phyloP scores from a whole-genome alignment of 2,797 vertebrate genomes.

The Hyperoplus immaculatus region DNA sequence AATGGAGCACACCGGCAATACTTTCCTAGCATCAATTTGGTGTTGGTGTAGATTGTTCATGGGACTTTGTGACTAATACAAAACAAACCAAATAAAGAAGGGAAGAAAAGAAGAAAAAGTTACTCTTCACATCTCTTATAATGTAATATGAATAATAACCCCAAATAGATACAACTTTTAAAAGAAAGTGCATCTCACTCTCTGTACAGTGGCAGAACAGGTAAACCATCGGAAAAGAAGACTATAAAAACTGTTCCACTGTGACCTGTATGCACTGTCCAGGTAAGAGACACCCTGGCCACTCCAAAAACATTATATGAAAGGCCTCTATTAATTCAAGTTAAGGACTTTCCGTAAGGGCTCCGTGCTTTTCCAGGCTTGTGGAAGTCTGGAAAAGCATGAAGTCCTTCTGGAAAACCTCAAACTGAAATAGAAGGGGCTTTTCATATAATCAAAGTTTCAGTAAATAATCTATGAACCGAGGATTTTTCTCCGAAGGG shows the following conservation, averaged over 20 bases:
- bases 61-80: not conserved
- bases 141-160: not conserved
- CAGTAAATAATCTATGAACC: not conserved
- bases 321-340: constrained; percentile 63
- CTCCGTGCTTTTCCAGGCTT: constrained; percentile 48
- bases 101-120: not conserved
- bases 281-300: constrained; percentile 27
- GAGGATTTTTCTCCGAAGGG: constrained; percentile 4
- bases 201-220: constrained; percentile 7
- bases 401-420: constrained; percentile 26
- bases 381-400: constrained; percentile 55
- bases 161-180: not conserved
- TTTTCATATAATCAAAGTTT: constrained; percentile 51
- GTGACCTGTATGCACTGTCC: constrained; percentile 5
- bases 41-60: not conserved
- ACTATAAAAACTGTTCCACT: constrained; percentile 42
- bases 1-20: not conserved
- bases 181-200: constrained; percentile 11
- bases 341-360: constrained; percentile 54
- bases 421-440: constrained; percentile 47
- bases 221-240: constrained; percentile 43
- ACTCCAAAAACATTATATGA: constrained; percentile 59
- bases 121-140: not conserved
- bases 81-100: not conserved
- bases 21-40: not conserved